These are phyloP conservation scores for Sardina pilchardus DNA, from an alignment of 2,113 vertebrate genomes.

Conservation along the genomic window DNA sequence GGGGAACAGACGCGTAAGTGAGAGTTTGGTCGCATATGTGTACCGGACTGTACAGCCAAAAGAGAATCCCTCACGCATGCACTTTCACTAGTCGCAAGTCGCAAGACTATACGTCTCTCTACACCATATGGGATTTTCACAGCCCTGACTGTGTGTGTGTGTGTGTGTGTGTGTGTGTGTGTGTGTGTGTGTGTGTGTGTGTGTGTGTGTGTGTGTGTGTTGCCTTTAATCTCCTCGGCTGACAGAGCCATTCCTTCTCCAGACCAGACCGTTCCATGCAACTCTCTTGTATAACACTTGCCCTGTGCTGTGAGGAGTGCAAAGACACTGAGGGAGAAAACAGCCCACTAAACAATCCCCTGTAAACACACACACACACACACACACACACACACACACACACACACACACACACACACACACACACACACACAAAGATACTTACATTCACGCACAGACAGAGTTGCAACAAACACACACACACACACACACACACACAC, in stretches of 20 bases:
- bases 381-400: too few species aligned
- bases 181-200: constrained; percentile 14
- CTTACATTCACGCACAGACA: not conserved
- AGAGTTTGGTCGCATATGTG: not conserved
- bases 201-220: not conserved
- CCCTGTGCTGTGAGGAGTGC: constrained; percentile 50
- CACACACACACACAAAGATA: not conserved
- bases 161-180: constrained; percentile 15
- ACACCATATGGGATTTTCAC: constrained; percentile 49
- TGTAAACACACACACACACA: not conserved
- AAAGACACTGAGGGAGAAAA: constrained; percentile 54
- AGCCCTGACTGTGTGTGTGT: constrained; percentile 13
- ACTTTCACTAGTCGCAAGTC: constrained; percentile 25
- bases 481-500: not conserved
- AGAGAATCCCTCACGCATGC: not conserved
- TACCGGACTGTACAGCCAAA: not conserved
- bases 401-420: not conserved
- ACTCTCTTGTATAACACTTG: not conserved
- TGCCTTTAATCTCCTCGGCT: constrained; percentile 52
- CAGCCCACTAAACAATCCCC: constrained; percentile 17
- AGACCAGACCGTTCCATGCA: constrained; percentile 50
- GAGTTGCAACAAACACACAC: constrained; percentile 4
- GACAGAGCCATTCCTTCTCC: constrained; percentile 61
- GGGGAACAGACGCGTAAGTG: constrained; percentile 11
- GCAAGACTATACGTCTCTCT: not conserved